Base-by-base conservation (phyloP, 2,888 invertebrate genomes). In the Trisateles emortualis region DNA sequence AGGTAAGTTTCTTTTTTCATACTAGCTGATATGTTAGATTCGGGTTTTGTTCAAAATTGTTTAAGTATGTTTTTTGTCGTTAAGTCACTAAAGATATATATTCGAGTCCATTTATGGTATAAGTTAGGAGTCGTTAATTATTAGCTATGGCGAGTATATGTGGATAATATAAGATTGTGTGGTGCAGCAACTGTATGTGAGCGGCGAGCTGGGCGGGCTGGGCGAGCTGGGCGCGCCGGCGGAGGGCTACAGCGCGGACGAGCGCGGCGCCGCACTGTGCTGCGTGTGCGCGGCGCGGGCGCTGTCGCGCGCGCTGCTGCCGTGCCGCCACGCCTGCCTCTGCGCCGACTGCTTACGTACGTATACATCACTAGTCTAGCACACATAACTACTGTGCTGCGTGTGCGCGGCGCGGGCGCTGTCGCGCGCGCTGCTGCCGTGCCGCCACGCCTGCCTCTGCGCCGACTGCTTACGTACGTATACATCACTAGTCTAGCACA, bases 301-400 rank as follows among this genome's bases (percentile, higher is more conserved):
- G 14, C 93, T 97, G 46, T 96, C 96, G 0, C 94, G 97, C 64
- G 97, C 97, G 30, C 88, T 98, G 50, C 91, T 98, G 75, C 97
- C 97, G 0, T 98, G 97, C 91, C 93, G 96, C 13, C 97, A 98
- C 87, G 97, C 97, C 3, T 97, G 97, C 74, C 95, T 97, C 30
- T 98, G 98, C 84, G 95, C 95, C 17, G 93, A 95, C 39, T 98
- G 97, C 80, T 95, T 97, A 78, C 94, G 93, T 93, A 59, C 90
- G 92, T 92, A 62, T 0, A 13, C 30, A 13, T 9, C 13, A 16
- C 17, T 22, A 17, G 10, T 13, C 22, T 26, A 26, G 8, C 10
- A 10, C 8, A 13, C 0, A 8, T 29, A 8, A 29, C 29, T 10
- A 22, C 22, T 22, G 22, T 22, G 3, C 29, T 0, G 3, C 3